phyloP scores from a whole-genome alignment of 2,888 invertebrate genomes.

The Dione juno region DNA sequence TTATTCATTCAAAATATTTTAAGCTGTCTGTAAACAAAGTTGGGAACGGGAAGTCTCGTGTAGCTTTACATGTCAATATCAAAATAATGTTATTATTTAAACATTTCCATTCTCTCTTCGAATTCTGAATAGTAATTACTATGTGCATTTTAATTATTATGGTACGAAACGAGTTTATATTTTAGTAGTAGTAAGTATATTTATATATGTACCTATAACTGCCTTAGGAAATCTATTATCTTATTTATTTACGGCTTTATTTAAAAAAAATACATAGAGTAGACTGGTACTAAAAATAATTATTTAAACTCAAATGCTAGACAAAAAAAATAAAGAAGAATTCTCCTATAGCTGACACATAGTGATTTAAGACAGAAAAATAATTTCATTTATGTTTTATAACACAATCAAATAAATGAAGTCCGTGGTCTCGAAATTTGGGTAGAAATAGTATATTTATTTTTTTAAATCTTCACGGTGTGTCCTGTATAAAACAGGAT shows the following conservation, averaged over 20 bases:
- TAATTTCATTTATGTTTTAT: too few relatives aligned
- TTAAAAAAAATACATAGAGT: not conserved
- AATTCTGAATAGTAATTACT: constrained; percentile 7
- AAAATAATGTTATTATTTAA: constrained; percentile 6
- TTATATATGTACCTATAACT: not conserved
- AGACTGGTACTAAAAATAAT: too few relatives aligned
- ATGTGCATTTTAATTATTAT: constrained; percentile 22
- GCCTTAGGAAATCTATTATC: not conserved
- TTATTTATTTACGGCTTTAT: not conserved
- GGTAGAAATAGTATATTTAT: too few relatives aligned
- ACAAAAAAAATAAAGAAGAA: too few relatives aligned
- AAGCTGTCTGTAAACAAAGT: constrained; percentile 2
- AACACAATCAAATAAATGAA: too few relatives aligned
- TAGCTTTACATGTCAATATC: not conserved
- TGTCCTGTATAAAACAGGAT: too few relatives aligned
- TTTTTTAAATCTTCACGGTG: too few relatives aligned
- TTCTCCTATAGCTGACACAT: too few relatives aligned
- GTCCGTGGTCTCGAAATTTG: too few relatives aligned
- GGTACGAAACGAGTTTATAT: not conserved
- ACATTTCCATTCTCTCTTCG: not conserved
- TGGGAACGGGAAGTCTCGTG: not conserved
- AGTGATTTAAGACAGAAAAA: too few relatives aligned
- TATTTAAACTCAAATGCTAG: too few relatives aligned
- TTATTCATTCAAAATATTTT: not conserved
- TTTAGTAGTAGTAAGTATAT: not conserved